Evolutionary conservation across 2,797 vertebrate genomes (phyloP).

Genomic region (Spondyliosoma cantharus): DNA sequence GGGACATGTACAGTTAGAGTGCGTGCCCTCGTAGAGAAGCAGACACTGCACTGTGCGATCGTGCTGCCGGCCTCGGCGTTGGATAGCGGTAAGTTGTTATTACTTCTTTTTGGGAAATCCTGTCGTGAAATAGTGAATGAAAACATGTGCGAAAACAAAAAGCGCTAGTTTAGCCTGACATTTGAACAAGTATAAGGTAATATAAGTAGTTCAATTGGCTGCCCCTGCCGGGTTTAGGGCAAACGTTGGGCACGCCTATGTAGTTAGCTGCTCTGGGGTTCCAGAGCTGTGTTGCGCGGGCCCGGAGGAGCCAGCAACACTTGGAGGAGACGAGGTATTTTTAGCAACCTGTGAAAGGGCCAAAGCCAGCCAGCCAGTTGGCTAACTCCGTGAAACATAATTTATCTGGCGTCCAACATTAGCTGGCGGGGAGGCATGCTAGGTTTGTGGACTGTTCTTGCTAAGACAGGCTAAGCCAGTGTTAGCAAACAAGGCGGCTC

Average conservation of each 20-base stretch:
- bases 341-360: conserved; percentile 60
- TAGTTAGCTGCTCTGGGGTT: conserved; percentile 52
- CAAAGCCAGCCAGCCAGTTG: conserved; percentile 5
- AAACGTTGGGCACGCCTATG: conserved; percentile 83
- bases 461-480: conserved; percentile 29
- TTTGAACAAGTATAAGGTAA: not conserved
- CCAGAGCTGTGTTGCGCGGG: conserved; percentile 67
- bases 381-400: conserved; percentile 29
- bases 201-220: conserved; percentile 41
- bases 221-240: conserved; percentile 23
- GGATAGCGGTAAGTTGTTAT: conserved; percentile 81
- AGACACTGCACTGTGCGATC: conserved; percentile 77
- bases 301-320: conserved; percentile 67
- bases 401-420: conserved; percentile 15
- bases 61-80: conserved; percentile 81
- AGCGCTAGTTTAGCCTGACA: conserved; percentile 11
- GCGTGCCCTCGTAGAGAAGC: conserved; percentile 66
- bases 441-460: conserved; percentile 22
- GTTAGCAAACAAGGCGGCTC: conserved; percentile 55
- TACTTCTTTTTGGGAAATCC: conserved; percentile 25
- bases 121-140: conserved; percentile 59
- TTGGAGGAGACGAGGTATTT: conserved; percentile 69
- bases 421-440: conserved; percentile 12
- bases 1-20: conserved; percentile 39
- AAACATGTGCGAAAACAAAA: conserved; percentile 50